Evolutionary conservation across 2,113 vertebrate genomes (phyloP), one percentile per base, ranked within the genome.

Genomic region (Callipepla squamata): DNA sequence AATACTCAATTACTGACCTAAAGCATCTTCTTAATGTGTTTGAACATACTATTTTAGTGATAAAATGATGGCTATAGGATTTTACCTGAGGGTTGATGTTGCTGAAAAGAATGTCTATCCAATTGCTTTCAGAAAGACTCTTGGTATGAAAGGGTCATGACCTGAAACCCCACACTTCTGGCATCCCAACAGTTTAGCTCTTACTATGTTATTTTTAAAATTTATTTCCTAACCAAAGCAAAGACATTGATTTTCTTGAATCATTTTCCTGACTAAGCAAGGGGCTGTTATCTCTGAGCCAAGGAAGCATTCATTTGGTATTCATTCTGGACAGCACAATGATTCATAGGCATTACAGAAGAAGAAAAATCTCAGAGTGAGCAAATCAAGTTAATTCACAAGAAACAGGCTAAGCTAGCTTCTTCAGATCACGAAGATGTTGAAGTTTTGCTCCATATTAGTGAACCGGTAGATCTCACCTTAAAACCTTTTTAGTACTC

Each of bases 221-320:
- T 82, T 47, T 81, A 70, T 90, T 90, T 97, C 93, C n/a, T 74
- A 94, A 85, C 59, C 40, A 73, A 92, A 96, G 80, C 51, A 89
- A 91, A 90, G 44, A 30, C 82, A 94, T 83, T 90, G 92, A 93
- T 96, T 95, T 79, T 78, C 94, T 83, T 82, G 92, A 91, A 92
- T 93, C 12, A 92, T 93, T 91, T 94, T 96, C 88, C 93, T 96
- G 91, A 86, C 91, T 96, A 90, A 96, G 93, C 75, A 90, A 94
- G 75, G 75, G 75, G 19, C 14, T 87, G 90, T 96, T 97, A 95
- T 93, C 93, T 96, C 88, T 77, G 94, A 94, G 92, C 93, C 87
- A 96, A 87, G 34, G 89, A 96, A 92, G 85, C 59, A 92, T 92
- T 93, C 74, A 66, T 58, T 72, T 44, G 2, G 8, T 89, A 89